These are phyloP conservation scores for Rattus rattus DNA, from an alignment of 2,113 vertebrate genomes.

Conservation along the genomic window DNA sequence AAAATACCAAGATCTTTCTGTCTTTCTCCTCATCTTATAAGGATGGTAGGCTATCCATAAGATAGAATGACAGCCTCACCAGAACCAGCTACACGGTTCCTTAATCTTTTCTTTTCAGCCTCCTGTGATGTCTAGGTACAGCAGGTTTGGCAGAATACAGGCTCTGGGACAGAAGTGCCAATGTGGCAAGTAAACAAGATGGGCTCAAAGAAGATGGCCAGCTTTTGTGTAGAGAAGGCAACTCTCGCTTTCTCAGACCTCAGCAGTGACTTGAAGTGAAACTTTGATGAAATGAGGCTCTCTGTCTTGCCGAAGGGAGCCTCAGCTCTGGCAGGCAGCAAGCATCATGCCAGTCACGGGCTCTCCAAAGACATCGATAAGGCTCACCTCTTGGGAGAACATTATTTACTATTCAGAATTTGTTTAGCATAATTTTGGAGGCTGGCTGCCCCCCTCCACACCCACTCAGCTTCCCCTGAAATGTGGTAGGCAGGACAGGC, in stretches of 20 bases:
- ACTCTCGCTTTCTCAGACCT: not conserved
- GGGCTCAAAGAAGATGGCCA: not conserved
- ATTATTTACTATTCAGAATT: not conserved
- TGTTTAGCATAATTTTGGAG: not conserved
- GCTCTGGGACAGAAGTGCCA: not conserved
- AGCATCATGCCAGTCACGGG: not conserved
- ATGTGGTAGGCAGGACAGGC: not conserved
- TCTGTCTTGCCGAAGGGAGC: not conserved
- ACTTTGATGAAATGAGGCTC: not conserved
- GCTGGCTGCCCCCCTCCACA: not conserved
- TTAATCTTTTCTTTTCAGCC: not conserved
- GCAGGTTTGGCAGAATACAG: not conserved
- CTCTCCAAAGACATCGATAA: not conserved
- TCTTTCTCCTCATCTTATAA: not conserved
- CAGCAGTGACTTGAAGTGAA: not conserved
- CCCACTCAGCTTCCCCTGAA: not conserved
- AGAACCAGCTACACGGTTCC: not conserved
- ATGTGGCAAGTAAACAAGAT: not conserved
- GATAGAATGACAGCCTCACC: not conserved
- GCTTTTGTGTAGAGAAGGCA: not conserved
- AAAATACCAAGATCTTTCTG: not conserved
- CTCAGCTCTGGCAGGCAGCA: constrained; percentile 6
- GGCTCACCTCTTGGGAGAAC: not conserved
- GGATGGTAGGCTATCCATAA: not conserved
- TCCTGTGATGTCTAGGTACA: not conserved